A percentile compares a stretch with the other conserved stretches of the same genome.
Evolutionary conservation across 2,888 invertebrate species (phyloP).

Genomic region (Pammene aurita): DNA sequence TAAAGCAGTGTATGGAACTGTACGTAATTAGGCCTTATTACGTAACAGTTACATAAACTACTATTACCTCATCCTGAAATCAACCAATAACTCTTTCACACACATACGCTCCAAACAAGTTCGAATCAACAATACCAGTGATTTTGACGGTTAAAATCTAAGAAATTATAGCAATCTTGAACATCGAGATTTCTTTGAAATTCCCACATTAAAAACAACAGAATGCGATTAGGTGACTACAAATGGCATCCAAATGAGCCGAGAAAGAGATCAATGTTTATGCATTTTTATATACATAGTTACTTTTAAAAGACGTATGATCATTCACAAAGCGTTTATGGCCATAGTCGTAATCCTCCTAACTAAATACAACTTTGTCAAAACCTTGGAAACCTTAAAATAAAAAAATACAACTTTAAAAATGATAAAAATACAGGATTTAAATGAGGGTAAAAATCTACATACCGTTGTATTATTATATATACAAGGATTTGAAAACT

Average conservation of each 20-base stretch:
- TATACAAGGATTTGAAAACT: too few relatives aligned
- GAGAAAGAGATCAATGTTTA: conserved; percentile 3
- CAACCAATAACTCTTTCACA: conserved; percentile 16
- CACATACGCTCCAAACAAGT: conserved; percentile 1
- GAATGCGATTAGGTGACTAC: conserved; percentile 39
- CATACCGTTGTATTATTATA: too few relatives aligned
- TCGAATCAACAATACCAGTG: conserved; percentile 13
- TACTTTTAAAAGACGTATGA: conserved; percentile 2
- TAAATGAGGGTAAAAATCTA: too few relatives aligned
- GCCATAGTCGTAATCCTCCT: too few relatives aligned
- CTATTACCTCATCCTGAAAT: background rate
- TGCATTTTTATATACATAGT: conserved; percentile 5
- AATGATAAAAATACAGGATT: too few relatives aligned
- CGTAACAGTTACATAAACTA: too few relatives aligned
- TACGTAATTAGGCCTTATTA: too few relatives aligned
- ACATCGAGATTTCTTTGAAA: conserved; percentile 29
- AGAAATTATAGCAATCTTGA: conserved; percentile 35
- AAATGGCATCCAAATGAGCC: conserved; percentile 22
- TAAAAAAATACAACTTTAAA: too few relatives aligned
- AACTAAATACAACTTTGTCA: too few relatives aligned
- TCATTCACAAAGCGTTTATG: background rate
- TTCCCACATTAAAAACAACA: conserved; percentile 53
- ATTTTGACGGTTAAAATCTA: conserved; percentile 14
- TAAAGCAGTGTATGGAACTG: too few relatives aligned
- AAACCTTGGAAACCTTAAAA: too few relatives aligned